Percentiles rank a stretch among this genome's conserved stretches.
These are phyloP conservation scores for Xestia xanthographa DNA, from an alignment of 2,888 invertebrate species.

Conservation along the genomic window DNA sequence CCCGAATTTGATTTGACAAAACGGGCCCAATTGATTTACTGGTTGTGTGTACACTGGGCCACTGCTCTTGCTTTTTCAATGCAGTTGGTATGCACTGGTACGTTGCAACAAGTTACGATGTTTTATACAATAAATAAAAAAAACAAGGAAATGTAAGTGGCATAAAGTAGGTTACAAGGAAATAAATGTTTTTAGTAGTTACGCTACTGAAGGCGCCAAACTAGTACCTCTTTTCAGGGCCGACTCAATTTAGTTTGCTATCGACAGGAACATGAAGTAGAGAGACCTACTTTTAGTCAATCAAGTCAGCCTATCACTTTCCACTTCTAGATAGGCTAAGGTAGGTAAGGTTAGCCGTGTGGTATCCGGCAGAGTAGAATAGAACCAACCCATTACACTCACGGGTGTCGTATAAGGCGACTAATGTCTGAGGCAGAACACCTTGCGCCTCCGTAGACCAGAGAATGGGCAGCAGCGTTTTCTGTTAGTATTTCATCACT, in stretches of 20 bases:
- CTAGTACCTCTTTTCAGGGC: background rate
- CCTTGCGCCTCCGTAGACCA: too few species aligned
- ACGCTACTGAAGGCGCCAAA: background rate
- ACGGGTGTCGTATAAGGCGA: too few species aligned
- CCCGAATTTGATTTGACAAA: background rate
- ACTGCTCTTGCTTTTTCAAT: conserved; percentile 38
- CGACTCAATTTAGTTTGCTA: background rate
- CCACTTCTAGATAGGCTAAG: background rate
- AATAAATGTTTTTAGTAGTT: background rate
- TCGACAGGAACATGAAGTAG: background rate
- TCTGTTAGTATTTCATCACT: too few species aligned
- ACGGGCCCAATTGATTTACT: background rate
- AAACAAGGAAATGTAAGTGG: background rate
- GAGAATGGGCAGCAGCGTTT: too few species aligned
- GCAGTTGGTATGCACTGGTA: conserved; percentile 49
- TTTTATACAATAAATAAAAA: background rate
- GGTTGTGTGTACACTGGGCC: background rate
- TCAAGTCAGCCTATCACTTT: background rate
- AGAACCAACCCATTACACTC: too few species aligned
- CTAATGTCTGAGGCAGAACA: too few species aligned
- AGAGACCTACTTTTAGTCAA: background rate
- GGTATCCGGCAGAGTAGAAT: too few species aligned
- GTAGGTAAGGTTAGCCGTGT: too few species aligned
- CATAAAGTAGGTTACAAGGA: background rate
- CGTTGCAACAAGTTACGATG: conserved; percentile 8